These are phyloP conservation scores for Monomorium pharaonis DNA, from an alignment of 1,140 invertebrate species.

Conservation along the genomic window DNA sequence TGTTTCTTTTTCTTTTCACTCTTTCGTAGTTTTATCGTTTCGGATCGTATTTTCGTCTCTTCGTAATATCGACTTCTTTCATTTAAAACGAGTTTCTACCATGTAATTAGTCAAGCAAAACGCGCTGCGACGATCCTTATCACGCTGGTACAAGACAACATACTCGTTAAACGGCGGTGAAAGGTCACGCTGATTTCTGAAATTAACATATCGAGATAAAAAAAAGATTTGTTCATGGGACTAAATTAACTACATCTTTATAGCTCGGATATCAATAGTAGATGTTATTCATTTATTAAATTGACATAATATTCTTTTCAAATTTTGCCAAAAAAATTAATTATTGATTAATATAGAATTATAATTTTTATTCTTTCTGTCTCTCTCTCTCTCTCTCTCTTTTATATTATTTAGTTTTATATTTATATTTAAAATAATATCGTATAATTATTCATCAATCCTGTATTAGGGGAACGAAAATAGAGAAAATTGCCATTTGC, in stretches of 20 bases:
- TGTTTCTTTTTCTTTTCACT: neutral
- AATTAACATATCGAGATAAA: slow-evolving; percentile 3
- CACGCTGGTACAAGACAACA: neutral
- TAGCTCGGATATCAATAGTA: neutral
- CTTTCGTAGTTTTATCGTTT: neutral
- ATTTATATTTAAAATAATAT: neutral
- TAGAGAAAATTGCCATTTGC: neutral
- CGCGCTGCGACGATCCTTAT: slow-evolving; percentile 4
- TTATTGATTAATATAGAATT: neutral
- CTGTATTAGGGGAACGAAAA: neutral
- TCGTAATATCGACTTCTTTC: slow-evolving; percentile 9
- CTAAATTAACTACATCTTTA: neutral
- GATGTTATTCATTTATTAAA: neutral
- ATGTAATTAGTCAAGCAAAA: slow-evolving; percentile 19
- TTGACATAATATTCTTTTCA: neutral
- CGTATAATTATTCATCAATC: neutral
- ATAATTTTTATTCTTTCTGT: no score
- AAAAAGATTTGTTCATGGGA: neutral
- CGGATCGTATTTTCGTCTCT: neutral
- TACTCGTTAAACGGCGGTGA: neutral
- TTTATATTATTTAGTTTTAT: neutral
- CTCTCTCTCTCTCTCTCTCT: no score
- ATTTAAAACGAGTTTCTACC: slow-evolving; percentile 30
- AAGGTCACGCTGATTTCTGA: slow-evolving; percentile 24
- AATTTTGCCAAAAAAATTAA: neutral